Conservation (phyloP, 1,140 invertebrate species). For the Ceratina calcarata region DNA sequence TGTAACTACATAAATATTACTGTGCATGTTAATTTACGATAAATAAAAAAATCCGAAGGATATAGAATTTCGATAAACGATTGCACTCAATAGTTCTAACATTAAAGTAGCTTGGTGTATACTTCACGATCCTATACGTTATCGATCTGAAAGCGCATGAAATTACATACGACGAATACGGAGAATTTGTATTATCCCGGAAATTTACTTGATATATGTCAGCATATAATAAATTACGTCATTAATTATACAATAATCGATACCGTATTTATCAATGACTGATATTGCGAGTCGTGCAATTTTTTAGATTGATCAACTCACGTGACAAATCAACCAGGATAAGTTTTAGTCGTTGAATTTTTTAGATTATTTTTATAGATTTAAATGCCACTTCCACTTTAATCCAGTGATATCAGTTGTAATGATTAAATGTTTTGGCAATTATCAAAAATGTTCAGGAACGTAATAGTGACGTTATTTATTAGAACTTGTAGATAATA, state of each 20-base stretch:
- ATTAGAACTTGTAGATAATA: background rate
- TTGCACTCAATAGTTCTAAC: too few relatives aligned
- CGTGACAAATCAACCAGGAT: background rate
- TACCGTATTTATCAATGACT: conserved; percentile 21
- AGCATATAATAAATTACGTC: background rate
- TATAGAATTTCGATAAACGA: too few relatives aligned
- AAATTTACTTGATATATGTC: too few relatives aligned
- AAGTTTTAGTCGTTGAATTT: too few relatives aligned
- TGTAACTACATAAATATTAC: too few relatives aligned
- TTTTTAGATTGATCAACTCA: background rate
- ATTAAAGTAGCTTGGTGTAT: background rate
- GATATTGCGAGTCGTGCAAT: background rate
- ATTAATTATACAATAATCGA: conserved; percentile 25
- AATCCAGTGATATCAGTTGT: background rate
- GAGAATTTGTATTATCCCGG: background rate
- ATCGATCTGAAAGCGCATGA: background rate
- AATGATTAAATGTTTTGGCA: background rate
- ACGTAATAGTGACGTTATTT: background rate
- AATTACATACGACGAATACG: background rate
- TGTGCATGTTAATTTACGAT: too few relatives aligned
- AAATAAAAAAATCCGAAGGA: too few relatives aligned
- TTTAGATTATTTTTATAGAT: background rate
- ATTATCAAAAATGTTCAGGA: background rate
- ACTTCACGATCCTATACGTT: too few relatives aligned
- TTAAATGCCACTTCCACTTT: background rate